Base-by-base conservation (phyloP, 2,888 invertebrate species). In the Eugnorisma glareosa region DNA sequence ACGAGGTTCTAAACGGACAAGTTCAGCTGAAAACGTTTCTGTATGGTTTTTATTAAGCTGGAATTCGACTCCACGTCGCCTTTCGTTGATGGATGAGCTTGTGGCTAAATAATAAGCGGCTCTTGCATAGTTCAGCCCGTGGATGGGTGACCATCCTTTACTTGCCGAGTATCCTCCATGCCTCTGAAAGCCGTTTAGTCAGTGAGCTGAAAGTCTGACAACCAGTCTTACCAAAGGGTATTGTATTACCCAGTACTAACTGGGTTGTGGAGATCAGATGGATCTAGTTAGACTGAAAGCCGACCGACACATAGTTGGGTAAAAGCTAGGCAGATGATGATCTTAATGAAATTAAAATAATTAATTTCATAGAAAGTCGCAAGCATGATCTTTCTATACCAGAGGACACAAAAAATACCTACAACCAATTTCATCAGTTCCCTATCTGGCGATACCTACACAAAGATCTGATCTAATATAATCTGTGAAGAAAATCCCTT, bases 391-490 rank as follows among this genome's bases (percentile, higher is more conserved):
- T 59, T 59, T 59, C 21, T 10, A 4, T 31, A 59, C 10, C 31
- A 59, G 59, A 31, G 8, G 21, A 35, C 31, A 59, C 59, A 59
- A 28, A 43, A 37, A 28, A 15, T n/a, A n/a, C n/a, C 13, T 13
- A 37, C 13, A 35, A 66, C 35, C 57, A 67, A 11, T 77, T 43
- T 37, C 71, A 54, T 31, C 31, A 43, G 3, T 35, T 59, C 35
- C 5, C 21, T 18, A 35, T 35, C 4, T 35, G 0, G 35, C 61
- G 2, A 61, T 24, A 24, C 18, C 8, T 13, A 51, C 28, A 63
- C 43, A 64, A 75, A 76, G 18, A 76, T 51, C 77, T n/a, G 15
- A 40, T 48, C 67, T 59, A 73, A 67, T 48, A 48, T 83, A 64
- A 81, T 66, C 37, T 48, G 66, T 67, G 48, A 69, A 71, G 24